Base-by-base conservation (phyloP, 2,113 vertebrate species). In the Corythornis vintsioides region DNA sequence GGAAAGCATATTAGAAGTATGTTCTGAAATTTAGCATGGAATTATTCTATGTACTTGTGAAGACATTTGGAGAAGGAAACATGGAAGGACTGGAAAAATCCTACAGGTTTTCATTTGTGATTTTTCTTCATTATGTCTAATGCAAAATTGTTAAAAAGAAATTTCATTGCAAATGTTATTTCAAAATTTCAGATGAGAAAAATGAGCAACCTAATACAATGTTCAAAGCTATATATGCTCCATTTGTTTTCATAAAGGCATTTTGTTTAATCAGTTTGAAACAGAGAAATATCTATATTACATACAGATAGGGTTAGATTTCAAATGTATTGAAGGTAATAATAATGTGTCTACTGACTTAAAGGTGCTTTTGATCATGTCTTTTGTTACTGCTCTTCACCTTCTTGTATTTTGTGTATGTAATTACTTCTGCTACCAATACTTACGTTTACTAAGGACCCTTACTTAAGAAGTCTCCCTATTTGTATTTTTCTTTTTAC, bases 351-450 rank as follows among this genome's bases (percentile, higher is more conserved):
- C 53, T 81, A 20, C 43, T 65, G 40, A 57, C n/a, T 76, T 21
- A 28, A 22, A 67, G 24, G 16, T 64, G 24, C n/a, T 93, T 91
- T 94, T 87, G 57, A 89, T 93, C 45, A 81, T 69, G 20, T 53
- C 43, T 94, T 85, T 76, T 69, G 63, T 91, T 85, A 90, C 55
- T 71, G 83, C 18, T 83, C 31, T 82, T 74, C 15, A 21, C 47
- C 87, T 91, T 77, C 65, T 70, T 87, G 56, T 75, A n/a, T 53
- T 63, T 71, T 3, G 5, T 38, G n/a, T 53, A 16, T 83, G 7
- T 66, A 89, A 86, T 91, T 92, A 66, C 63, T 94, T 70, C 22
- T 56, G 40, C 59, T 91, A 61, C n/a, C 71, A 91, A 57, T 87
- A 90, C 22, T 94, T 71, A 61, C 72, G 35, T 52, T 24, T 45